Percentiles rank a stretch among this genome's conserved stretches.
These are phyloP conservation scores for Microctonus brassicae DNA, from an alignment of 2,888 invertebrate genomes.

Conservation along the genomic window DNA sequence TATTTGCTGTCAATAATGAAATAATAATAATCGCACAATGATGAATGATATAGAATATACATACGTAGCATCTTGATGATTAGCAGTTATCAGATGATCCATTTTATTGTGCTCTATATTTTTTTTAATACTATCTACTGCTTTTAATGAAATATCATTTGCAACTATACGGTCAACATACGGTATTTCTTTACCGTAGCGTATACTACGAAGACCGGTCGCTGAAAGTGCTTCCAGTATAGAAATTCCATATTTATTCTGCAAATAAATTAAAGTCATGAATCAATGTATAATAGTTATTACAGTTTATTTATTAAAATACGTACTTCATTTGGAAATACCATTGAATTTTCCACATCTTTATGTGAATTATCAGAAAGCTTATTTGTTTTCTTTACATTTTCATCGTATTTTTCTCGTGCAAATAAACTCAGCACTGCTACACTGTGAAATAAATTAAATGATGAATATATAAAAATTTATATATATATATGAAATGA, in stretches of 20 bases:
- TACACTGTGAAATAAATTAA: constrained; percentile 40
- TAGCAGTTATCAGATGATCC: constrained; percentile 79
- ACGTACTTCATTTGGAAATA: constrained; percentile 11
- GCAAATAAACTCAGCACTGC: constrained; percentile 42
- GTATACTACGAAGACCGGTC: constrained; percentile 93
- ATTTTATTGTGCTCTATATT: constrained; percentile 86
- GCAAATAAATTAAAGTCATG: constrained; percentile 40
- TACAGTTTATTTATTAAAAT: neutral
- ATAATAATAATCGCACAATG: no score
- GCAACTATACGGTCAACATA: constrained; percentile 87
- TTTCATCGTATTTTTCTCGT: constrained; percentile 30
- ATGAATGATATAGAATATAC: constrained; percentile 49
- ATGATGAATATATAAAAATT: constrained; percentile 20
- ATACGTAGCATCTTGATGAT: constrained; percentile 91
- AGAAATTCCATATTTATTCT: constrained; percentile 72
- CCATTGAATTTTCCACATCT: neutral
- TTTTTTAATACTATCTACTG: constrained; percentile 86
- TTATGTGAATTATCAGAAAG: neutral
- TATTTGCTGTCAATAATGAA: neutral
- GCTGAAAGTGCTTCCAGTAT: constrained; percentile 96
- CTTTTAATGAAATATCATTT: constrained; percentile 89
- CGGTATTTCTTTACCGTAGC: constrained; percentile 95
- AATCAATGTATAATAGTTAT: neutral
- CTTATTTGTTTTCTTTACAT: neutral
- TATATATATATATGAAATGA: constrained; percentile 11